phyloP scores from a whole-genome alignment of 2,113 vertebrate species.

The Pithys albifrons region DNA sequence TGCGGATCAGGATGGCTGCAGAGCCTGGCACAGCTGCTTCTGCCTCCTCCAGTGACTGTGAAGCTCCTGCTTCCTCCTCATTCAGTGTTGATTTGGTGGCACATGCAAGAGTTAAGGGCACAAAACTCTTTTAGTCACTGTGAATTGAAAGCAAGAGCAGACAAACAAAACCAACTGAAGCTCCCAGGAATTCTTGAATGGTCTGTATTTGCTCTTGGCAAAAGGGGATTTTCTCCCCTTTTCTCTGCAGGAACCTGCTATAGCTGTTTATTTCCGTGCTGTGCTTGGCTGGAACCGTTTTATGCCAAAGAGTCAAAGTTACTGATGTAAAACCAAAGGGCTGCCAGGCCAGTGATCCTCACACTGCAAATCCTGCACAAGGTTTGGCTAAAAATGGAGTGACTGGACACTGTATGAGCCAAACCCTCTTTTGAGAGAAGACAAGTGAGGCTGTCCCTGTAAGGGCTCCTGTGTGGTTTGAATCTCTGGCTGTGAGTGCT shows the following conservation, averaged over 20 bases:
- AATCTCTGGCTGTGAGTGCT: neutral
- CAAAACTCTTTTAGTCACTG: neutral
- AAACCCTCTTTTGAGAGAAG: neutral
- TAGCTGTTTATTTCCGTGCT: neutral
- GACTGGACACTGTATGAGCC: neutral
- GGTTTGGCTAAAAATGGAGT: neutral
- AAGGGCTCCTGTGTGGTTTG: neutral
- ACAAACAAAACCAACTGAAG: neutral
- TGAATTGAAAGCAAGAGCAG: neutral
- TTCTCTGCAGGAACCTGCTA: neutral
- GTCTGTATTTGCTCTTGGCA: neutral
- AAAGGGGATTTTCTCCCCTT: neutral
- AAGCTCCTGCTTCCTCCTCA: neutral
- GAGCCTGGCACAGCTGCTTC: neutral
- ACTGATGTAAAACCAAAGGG: neutral
- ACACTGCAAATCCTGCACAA: neutral
- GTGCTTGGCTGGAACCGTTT: neutral
- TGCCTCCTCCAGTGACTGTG: neutral
- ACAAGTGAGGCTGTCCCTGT: neutral
- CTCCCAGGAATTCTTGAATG: neutral
- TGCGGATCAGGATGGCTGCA: neutral
- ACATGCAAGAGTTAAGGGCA: neutral
- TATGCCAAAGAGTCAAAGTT: neutral
- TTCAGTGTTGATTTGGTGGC: neutral
- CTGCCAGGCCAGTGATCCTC: neutral